A percentile compares a stretch with the other conserved stretches of the same genome.
Evolutionary conservation across 1,140 invertebrate genomes (phyloP).

Genomic region (Penaeus japonicus): DNA sequence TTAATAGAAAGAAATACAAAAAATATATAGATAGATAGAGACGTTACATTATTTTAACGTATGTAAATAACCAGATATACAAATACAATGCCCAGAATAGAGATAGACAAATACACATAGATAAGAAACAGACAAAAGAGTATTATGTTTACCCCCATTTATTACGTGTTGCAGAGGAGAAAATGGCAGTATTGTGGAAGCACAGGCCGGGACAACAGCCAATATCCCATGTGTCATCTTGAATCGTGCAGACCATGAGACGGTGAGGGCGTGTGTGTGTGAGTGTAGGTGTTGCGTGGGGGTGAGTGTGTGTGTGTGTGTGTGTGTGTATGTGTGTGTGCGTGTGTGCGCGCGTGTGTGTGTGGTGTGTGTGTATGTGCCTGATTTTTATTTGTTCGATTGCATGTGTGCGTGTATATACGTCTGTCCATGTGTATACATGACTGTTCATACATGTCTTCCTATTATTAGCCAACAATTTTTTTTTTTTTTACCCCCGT

Average conservation of each 20-base stretch:
- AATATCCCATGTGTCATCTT: slow-evolving; percentile 29
- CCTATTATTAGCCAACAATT: background rate
- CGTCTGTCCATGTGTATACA: too few species aligned
- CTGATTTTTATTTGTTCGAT: background rate
- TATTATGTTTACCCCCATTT: background rate
- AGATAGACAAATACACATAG: too few species aligned
- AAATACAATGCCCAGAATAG: too few species aligned
- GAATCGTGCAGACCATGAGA: slow-evolving; percentile 39
- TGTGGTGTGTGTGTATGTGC: background rate
- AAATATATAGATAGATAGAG: too few species aligned
- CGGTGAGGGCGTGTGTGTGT: background rate
- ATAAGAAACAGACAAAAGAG: background rate
- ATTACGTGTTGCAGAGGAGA: background rate
- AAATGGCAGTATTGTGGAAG: slow-evolving; percentile 27
- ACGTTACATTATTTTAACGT: too few species aligned
- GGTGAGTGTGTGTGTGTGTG: background rate
- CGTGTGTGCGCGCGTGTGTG: background rate
- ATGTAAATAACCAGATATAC: too few species aligned
- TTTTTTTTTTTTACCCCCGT: background rate
- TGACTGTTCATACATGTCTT: background rate
- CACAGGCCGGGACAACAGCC: slow-evolving; percentile 32
- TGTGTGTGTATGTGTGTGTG: background rate
- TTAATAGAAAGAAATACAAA: too few species aligned
- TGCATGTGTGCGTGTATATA: background rate
- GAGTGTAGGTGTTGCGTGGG: too few species aligned